Evolutionary conservation across 2,113 vertebrate species (phyloP).

Genomic region (Amazona vittata): DNA sequence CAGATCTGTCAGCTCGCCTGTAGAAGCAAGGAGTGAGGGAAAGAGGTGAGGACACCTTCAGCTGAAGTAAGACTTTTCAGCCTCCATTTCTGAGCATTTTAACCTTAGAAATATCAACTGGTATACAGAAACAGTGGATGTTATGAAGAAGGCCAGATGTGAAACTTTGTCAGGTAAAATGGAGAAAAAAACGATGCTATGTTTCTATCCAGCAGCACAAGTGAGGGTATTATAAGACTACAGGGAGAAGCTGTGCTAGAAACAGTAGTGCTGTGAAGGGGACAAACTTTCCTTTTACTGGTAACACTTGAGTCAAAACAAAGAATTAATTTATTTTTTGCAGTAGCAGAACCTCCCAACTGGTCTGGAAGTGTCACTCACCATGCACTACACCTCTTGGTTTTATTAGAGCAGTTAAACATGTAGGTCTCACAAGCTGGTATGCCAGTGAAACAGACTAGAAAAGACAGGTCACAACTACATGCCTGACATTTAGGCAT

Average conservation of each 20-base stretch:
- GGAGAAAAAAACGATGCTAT: not conserved
- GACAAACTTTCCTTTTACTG: not conserved
- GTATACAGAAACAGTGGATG: not conserved
- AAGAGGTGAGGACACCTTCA: not conserved
- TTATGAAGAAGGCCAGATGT: not conserved
- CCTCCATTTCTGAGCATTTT: not conserved
- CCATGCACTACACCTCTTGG: not conserved
- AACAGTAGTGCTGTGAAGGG: not conserved
- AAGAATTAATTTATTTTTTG: not conserved
- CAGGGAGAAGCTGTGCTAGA: not conserved
- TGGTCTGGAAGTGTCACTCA: not conserved
- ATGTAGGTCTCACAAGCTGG: not conserved
- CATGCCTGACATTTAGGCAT: not conserved
- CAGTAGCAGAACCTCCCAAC: not conserved
- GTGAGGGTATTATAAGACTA: not conserved
- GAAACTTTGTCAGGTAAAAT: not conserved
- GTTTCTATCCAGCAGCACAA: not conserved
- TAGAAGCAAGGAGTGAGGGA: not conserved
- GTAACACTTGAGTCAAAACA: not conserved
- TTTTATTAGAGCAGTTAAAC: not conserved
- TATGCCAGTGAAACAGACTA: not conserved
- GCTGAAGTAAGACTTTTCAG: not conserved
- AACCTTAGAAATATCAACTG: not conserved
- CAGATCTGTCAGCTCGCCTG: not conserved
- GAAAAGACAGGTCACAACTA: not conserved